Percentiles rank a stretch among this genome's conserved stretches.
Evolutionary conservation across 2,113 vertebrate species (phyloP).

Genomic region (Mormyrus iriodes): DNA sequence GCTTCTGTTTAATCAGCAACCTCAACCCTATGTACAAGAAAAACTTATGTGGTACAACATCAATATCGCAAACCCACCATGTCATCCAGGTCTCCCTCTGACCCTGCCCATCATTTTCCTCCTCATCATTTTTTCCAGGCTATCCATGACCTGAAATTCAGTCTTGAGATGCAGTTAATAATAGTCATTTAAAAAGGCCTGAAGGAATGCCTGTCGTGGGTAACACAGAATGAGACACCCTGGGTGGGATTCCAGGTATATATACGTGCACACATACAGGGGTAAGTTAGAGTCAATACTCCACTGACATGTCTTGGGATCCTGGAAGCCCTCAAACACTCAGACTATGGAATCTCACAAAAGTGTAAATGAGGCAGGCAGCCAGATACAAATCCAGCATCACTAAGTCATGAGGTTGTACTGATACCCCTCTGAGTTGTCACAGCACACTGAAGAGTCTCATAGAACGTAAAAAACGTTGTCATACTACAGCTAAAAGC

Average conservation of each 20-base stretch:
- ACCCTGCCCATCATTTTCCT: not conserved
- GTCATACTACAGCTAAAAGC: not conserved
- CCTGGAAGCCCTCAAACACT: not conserved
- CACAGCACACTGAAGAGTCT: not conserved
- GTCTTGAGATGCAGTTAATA: not conserved
- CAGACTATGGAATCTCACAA: not conserved
- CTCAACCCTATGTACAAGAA: not conserved
- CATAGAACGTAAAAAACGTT: not conserved
- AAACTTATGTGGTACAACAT: not conserved
- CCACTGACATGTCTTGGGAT: not conserved
- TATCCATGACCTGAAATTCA: not conserved
- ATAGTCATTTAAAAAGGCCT: not conserved
- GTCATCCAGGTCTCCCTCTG: not conserved
- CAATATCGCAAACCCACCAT: not conserved
- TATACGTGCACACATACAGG: not conserved
- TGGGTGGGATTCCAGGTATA: not conserved
- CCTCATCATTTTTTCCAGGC: not conserved
- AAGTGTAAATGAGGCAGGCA: not conserved
- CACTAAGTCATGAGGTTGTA: not conserved
- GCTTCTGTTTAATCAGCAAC: not conserved
- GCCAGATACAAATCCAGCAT: not conserved
- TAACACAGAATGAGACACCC: not conserved
- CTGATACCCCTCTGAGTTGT: not conserved
- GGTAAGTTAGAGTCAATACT: not conserved
- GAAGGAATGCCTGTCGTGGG: not conserved